These are phyloP conservation scores for Papilio elwesi DNA, from an alignment of 2,888 invertebrate genomes.

Conservation along the genomic window DNA sequence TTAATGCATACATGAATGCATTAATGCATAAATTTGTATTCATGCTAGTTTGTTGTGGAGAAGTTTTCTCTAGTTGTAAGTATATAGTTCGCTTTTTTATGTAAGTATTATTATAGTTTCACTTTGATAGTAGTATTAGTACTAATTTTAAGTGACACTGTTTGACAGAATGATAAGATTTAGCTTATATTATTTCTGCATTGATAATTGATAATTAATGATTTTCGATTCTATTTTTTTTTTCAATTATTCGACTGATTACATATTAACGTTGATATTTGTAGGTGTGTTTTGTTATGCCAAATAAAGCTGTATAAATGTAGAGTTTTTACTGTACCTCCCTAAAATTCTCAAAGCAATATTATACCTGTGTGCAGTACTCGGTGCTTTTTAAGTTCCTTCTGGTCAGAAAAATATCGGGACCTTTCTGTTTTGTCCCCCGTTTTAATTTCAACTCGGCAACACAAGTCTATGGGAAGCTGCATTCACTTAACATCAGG, in stretches of 20 bases:
- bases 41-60: background rate
- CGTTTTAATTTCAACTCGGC: no score
- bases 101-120: background rate
- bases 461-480: no score
- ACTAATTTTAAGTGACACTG: constrained; percentile 11
- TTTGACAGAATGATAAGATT: constrained; percentile 2
- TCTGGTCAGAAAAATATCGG: no score
- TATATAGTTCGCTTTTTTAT: background rate
- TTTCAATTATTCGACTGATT: constrained; percentile 19
- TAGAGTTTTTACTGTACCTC: no score
- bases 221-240: constrained; percentile 3
- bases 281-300: constrained; percentile 18
- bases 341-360: no score
- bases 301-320: constrained; percentile 17
- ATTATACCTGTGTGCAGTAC: no score
- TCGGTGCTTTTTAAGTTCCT: no score
- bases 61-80: constrained; percentile 1
- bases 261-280: constrained; percentile 3
- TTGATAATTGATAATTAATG: constrained; percentile 4
- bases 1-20: no score
- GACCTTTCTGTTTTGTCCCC: no score
- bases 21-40: no score
- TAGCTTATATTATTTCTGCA: background rate
- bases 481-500: no score
- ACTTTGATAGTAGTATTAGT: constrained; percentile 18